phyloP scores from a whole-genome alignment of 2,113 vertebrate genomes.

The Melanocharis versteri region DNA sequence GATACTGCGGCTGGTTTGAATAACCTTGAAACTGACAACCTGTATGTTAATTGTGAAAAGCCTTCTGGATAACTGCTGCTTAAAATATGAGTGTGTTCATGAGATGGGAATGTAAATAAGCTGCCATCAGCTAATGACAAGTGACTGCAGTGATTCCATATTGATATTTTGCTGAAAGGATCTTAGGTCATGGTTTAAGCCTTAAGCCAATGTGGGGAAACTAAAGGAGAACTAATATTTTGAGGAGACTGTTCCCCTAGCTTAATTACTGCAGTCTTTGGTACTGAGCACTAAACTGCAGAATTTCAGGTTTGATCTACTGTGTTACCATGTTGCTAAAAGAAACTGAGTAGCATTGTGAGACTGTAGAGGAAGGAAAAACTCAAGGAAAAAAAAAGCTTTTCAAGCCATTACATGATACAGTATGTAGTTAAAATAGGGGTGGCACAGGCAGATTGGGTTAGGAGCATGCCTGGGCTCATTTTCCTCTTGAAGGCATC shows the following conservation, averaged over 20 bases:
- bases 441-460: background rate
- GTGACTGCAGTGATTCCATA: background rate
- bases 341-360: background rate
- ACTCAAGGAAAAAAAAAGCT: background rate
- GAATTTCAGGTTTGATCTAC: background rate
- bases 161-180: background rate
- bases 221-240: background rate
- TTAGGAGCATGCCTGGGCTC: constrained; percentile 9
- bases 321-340: background rate
- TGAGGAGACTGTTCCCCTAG: background rate
- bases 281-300: background rate
- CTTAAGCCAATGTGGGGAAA: background rate
- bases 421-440: background rate
- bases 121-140: background rate
- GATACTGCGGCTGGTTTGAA: background rate
- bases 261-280: background rate
- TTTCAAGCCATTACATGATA: background rate
- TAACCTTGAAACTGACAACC: background rate
- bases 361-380: background rate
- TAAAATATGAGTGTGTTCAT: background rate
- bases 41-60: background rate
- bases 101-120: background rate
- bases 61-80: background rate
- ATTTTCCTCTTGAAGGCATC: background rate
- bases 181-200: background rate